A percentile compares a stretch with the other conserved stretches of the same genome.
These are phyloP conservation scores for Drosophila sordidula DNA, from an alignment of 2,888 invertebrate species.

Conservation along the genomic window DNA sequence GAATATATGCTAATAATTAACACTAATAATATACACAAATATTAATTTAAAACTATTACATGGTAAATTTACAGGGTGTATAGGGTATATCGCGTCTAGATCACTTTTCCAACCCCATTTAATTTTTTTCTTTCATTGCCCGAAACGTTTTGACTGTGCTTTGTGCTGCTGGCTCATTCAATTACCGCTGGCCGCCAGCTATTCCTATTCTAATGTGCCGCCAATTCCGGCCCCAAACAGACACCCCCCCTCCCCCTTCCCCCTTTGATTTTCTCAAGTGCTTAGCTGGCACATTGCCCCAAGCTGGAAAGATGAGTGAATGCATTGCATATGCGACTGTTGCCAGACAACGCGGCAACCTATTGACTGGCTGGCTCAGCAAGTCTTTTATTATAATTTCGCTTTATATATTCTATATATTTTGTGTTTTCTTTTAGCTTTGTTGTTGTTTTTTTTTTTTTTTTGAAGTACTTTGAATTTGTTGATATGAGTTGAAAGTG, in stretches of 20 bases:
- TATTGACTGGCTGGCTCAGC: constrained; percentile 41
- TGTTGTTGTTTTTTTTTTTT: neutral
- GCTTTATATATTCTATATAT: constrained; percentile 16
- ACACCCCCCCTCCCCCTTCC: neutral
- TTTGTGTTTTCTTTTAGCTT: neutral
- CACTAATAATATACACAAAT: too few species aligned
- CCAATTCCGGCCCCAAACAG: neutral
- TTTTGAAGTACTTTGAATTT: constrained; percentile 32
- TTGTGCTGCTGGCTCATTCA: constrained; percentile 67
- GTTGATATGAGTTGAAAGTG: constrained; percentile 41
- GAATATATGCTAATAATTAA: too few species aligned
- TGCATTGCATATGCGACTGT: constrained; percentile 38
- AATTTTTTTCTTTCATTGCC: constrained; percentile 27
- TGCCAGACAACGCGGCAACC: constrained; percentile 24
- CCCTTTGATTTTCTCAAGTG: constrained; percentile 68
- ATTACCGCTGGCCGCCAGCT: constrained; percentile 72
- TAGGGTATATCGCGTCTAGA: neutral
- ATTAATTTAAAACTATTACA: too few species aligned
- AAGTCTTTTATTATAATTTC: constrained; percentile 59
- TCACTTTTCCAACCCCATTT: neutral
- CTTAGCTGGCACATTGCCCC: constrained; percentile 70
- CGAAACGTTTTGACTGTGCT: constrained; percentile 54
- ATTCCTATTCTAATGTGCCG: constrained; percentile 56
- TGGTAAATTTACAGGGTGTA: neutral
- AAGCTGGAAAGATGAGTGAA: constrained; percentile 43